Percentiles rank a stretch among this genome's conserved stretches.
Conservation (phyloP, 2,888 invertebrate genomes). For the Trachelus iudaicus region DNA sequence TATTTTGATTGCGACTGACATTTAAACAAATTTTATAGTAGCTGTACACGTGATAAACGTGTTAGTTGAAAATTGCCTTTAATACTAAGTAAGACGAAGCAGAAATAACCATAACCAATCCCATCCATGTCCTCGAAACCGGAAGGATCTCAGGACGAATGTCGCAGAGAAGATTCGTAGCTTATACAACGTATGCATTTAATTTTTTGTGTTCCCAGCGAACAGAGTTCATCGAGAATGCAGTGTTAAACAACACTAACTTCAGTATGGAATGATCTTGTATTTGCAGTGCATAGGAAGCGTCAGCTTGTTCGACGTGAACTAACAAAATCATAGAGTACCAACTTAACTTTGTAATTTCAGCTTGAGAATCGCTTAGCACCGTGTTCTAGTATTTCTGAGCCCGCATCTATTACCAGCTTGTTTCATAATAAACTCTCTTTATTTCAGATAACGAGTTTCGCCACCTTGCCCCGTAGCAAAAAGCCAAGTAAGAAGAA, state of each 20-base stretch:
- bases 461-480: slow-evolving; percentile 79
- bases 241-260: background rate
- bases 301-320: background rate
- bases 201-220: background rate
- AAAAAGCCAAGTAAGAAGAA: slow-evolving; percentile 81
- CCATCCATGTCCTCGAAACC: background rate
- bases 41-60: background rate
- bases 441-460: slow-evolving; percentile 74
- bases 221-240: background rate
- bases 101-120: background rate
- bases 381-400: background rate
- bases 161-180: background rate
- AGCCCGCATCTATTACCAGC: background rate
- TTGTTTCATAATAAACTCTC: slow-evolving; percentile 36
- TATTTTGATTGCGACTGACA: background rate
- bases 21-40: background rate
- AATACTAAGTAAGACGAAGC: background rate
- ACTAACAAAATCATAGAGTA: background rate
- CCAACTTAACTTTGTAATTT: background rate
- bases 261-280: background rate
- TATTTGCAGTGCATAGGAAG: background rate
- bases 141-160: background rate
- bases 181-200: background rate
- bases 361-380: background rate
- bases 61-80: background rate